phyloP scores from a whole-genome alignment of 1,140 invertebrate species.

The Conus betulinus region DNA sequence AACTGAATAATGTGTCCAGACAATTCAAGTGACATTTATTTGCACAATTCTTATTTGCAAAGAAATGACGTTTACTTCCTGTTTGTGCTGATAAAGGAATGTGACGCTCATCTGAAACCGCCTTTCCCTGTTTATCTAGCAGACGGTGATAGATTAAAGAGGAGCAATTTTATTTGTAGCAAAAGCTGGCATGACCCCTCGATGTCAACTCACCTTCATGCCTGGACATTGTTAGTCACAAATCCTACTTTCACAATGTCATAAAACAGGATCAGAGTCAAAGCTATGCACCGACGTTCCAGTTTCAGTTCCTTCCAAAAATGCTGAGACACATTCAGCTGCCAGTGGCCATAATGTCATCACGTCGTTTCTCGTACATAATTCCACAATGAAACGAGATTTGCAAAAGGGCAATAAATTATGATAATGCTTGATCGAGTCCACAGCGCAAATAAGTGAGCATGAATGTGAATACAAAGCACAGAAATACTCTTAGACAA shows the following conservation, averaged over 20 bases:
- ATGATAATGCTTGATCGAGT: not conserved
- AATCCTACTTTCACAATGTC: not conserved
- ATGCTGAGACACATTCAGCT: constrained; percentile 56
- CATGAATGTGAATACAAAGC: too few relatives aligned
- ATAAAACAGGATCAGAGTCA: not conserved
- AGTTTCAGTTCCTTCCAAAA: constrained; percentile 42
- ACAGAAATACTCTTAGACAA: too few relatives aligned
- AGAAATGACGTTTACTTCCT: not conserved
- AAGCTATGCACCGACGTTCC: not conserved
- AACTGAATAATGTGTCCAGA: too few relatives aligned
- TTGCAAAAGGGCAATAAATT: constrained; percentile 10
- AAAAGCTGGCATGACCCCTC: not conserved
- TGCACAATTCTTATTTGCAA: too few relatives aligned
- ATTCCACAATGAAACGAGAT: not conserved
- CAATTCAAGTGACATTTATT: too few relatives aligned
- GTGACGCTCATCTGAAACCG: not conserved
- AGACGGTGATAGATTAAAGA: not conserved
- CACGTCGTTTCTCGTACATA: constrained; percentile 60
- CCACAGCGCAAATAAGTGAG: too few relatives aligned
- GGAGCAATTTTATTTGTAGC: not conserved
- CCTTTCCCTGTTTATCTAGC: constrained; percentile 6
- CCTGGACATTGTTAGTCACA: constrained; percentile 82
- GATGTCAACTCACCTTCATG: constrained; percentile 84
- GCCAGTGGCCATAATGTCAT: constrained; percentile 69
- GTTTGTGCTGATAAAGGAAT: not conserved